These are phyloP conservation scores for Anabas testudineus DNA, from an alignment of 2,797 vertebrate genomes.

Conservation along the genomic window DNA sequence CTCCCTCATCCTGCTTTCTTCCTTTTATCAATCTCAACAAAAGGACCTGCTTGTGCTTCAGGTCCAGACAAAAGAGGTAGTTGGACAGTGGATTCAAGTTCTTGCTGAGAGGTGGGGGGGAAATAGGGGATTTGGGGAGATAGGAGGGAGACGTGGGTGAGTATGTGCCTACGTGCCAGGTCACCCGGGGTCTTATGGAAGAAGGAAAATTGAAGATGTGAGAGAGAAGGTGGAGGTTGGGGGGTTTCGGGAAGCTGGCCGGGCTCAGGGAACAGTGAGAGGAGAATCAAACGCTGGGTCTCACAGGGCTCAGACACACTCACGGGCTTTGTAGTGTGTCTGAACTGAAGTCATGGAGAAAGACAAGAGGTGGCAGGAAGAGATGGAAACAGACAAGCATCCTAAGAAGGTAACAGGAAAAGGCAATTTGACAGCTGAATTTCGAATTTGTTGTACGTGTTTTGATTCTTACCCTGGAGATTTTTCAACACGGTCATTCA, in stretches of 20 bases:
- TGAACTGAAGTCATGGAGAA: slow-evolving; percentile 28
- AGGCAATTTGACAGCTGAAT: background rate
- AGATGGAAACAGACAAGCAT: slow-evolving; percentile 23
- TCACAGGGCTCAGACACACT: slow-evolving; percentile 66
- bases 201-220: slow-evolving; percentile 62
- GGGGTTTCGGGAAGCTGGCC: slow-evolving; percentile 50
- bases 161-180: slow-evolving; percentile 71
- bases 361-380: slow-evolving; percentile 3
- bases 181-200: slow-evolving; percentile 71
- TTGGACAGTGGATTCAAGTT: slow-evolving; percentile 65
- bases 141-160: slow-evolving; percentile 50
- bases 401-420: slow-evolving; percentile 3
- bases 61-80: slow-evolving; percentile 76
- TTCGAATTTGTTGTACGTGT: background rate
- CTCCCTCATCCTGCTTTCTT: slow-evolving; percentile 70
- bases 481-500: background rate
- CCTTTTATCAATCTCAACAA: slow-evolving; percentile 80
- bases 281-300: slow-evolving; percentile 62
- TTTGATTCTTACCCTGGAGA: background rate
- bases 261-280: slow-evolving; percentile 49
- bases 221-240: slow-evolving; percentile 46
- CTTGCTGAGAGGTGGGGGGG: slow-evolving; percentile 45
- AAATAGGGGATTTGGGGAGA: slow-evolving; percentile 50
- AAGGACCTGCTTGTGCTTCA: slow-evolving; percentile 71
- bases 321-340: slow-evolving; percentile 55